phyloP scores from a whole-genome alignment of 2,888 invertebrate species.

The Ichneumon xanthorius region DNA sequence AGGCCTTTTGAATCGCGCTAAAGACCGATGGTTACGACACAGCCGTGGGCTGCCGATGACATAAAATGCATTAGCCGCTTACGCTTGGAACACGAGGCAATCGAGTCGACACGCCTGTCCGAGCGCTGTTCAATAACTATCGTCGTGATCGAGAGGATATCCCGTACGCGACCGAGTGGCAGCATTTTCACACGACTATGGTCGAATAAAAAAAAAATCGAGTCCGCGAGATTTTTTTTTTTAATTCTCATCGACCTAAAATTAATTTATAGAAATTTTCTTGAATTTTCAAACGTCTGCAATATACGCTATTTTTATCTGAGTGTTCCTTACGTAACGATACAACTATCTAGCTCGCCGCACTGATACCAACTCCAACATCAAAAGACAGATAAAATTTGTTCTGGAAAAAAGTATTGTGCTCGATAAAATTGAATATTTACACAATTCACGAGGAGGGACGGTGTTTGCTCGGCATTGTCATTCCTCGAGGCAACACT shows the following conservation, averaged over 20 bases:
- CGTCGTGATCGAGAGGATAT: constrained; percentile 35
- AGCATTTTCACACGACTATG: background rate
- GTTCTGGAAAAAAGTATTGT: constrained; percentile 7
- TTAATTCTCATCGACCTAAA: background rate
- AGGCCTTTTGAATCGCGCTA: constrained; percentile 35
- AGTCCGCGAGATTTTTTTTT: background rate
- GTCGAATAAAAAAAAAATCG: background rate
- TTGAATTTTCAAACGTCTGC: background rate
- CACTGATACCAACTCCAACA: background rate
- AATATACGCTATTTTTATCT: background rate
- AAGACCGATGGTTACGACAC: constrained; percentile 10
- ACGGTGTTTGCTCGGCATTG: constrained; percentile 42
- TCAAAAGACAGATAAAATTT: background rate
- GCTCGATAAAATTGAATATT: constrained; percentile 57
- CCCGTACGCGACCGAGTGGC: background rate
- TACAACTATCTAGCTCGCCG: background rate
- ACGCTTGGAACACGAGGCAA: constrained; percentile 4
- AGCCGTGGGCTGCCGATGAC: constrained; percentile 31
- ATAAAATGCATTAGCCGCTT: constrained; percentile 44
- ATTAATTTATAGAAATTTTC: background rate
- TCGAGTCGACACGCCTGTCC: constrained; percentile 33
- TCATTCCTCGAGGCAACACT: constrained; percentile 61
- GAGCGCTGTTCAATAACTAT: constrained; percentile 5
- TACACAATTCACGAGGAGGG: constrained; percentile 10
- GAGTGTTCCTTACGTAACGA: background rate